These are phyloP conservation scores for Bacillus rossius DNA, from an alignment of 1,140 invertebrate genomes.

Conservation along the genomic window DNA sequence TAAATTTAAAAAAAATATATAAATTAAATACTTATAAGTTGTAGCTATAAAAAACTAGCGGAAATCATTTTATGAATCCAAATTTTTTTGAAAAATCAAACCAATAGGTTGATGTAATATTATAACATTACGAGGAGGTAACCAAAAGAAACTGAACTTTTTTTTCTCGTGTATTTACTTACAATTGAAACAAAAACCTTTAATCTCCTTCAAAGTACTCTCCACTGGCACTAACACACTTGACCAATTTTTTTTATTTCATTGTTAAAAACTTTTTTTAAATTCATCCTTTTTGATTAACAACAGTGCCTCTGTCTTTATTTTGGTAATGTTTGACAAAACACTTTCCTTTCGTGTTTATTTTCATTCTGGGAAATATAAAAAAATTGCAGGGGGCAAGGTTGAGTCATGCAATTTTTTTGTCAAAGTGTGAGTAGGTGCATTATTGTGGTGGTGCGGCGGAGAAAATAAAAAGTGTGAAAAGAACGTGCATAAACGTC, in stretches of 20 bases:
- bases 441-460: not conserved
- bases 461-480: not conserved
- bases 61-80: too few relatives aligned
- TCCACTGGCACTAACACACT: not conserved
- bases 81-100: too few relatives aligned
- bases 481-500: too few relatives aligned
- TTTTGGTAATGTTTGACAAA: not conserved
- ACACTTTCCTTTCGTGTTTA: not conserved
- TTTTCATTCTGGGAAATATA: not conserved
- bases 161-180: conserved; percentile 4
- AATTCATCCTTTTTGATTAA: not conserved
- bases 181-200: not conserved
- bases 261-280: not conserved
- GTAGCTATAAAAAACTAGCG: too few relatives aligned
- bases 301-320: not conserved
- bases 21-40: too few relatives aligned
- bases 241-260: not conserved
- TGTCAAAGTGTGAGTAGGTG: not conserved
- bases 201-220: not conserved
- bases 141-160: too few relatives aligned
- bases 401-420: not conserved
- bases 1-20: too few relatives aligned
- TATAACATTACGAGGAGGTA: too few relatives aligned
- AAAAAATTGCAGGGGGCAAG: not conserved
- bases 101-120: too few relatives aligned